A percentile compares a stretch with the other conserved stretches of the same genome.
phyloP scores from a whole-genome alignment of 2,888 invertebrate genomes.

The Eledona agricola region DNA sequence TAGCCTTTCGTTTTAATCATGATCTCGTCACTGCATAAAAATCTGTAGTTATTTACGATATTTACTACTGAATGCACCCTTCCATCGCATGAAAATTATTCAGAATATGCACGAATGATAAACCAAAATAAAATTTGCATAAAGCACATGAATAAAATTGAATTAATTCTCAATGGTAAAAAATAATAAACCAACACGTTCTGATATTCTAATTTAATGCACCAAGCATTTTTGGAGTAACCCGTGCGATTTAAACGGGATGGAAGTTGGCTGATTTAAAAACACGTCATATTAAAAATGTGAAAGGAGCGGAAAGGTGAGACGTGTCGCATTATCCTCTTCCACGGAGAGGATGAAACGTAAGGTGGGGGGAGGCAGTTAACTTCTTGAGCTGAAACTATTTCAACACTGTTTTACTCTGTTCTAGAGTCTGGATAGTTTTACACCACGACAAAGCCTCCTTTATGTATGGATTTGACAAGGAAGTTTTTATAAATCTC shows the following conservation, averaged over 20 bases:
- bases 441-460: no score
- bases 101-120: constrained; percentile 50
- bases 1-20: constrained; percentile 16
- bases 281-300: no score
- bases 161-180: constrained; percentile 30
- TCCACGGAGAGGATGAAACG: no score
- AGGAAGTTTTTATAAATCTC: no score
- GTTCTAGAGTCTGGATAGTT: no score
- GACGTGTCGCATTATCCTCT: no score
- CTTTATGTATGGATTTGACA: no score
- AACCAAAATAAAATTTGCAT: constrained; percentile 33
- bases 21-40: constrained; percentile 13
- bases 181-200: constrained; percentile 26
- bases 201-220: constrained; percentile 31
- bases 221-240: constrained; percentile 16
- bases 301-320: no score
- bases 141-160: constrained; percentile 37
- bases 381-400: no score
- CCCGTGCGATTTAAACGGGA: constrained; percentile 18
- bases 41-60: constrained; percentile 15
- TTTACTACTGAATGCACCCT: constrained; percentile 15
- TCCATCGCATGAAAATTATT: constrained; percentile 26
- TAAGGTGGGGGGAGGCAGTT: no score
- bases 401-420: no score
- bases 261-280: no score